Conservation (phyloP, 1,140 invertebrate genomes). For the Cyclargus thomasi region DNA sequence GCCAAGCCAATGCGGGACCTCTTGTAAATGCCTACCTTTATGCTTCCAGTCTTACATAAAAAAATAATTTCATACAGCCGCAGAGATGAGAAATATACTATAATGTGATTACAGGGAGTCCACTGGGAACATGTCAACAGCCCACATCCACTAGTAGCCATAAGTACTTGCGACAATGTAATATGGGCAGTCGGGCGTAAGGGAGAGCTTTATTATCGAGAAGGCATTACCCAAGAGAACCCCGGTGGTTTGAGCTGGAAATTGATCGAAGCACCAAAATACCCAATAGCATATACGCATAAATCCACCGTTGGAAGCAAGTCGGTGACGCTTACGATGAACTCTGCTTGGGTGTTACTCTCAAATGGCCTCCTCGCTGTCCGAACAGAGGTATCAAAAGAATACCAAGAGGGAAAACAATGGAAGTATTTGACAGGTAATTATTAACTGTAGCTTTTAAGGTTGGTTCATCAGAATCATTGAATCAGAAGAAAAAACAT, state of each 20-base stretch:
- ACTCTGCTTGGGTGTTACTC: slow-evolving; percentile 59
- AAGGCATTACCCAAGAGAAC: slow-evolving; percentile 80
- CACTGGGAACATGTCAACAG: slow-evolving; percentile 88
- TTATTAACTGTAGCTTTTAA: neutral
- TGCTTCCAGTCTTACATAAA: too few species aligned
- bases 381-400: slow-evolving; percentile 48
- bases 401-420: slow-evolving; percentile 50
- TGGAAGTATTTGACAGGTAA: slow-evolving; percentile 68
- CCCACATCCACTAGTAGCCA: slow-evolving; percentile 84
- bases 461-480: too few species aligned
- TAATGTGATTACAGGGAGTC: slow-evolving; percentile 78
- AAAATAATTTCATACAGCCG: too few species aligned
- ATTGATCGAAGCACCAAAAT: slow-evolving; percentile 59
- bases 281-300: slow-evolving; percentile 37
- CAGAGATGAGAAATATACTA: too few species aligned
- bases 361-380: slow-evolving; percentile 56
- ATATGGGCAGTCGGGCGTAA: slow-evolving; percentile 92
- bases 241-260: slow-evolving; percentile 71
- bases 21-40: too few species aligned
- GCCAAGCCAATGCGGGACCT: too few species aligned
- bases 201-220: slow-evolving; percentile 87
- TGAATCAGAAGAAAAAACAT: too few species aligned
- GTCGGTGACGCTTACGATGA: slow-evolving; percentile 45
- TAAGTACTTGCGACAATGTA: slow-evolving; percentile 80
- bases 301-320: slow-evolving; percentile 49